phyloP scores from a whole-genome alignment of 92 coral and sea anemone genomes.

The Epizoanthus ramosus region DNA sequence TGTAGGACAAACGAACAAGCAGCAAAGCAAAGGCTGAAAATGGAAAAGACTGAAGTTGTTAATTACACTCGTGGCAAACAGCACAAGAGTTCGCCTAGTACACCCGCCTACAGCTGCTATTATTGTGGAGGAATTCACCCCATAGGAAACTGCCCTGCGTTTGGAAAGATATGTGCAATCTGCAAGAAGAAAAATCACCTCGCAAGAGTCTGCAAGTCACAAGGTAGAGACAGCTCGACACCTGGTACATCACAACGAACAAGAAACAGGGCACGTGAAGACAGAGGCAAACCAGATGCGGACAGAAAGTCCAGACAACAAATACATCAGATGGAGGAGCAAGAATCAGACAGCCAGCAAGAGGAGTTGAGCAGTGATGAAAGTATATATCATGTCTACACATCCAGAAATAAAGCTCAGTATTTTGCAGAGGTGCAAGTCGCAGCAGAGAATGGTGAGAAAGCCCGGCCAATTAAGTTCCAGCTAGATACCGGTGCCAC shows the following conservation, averaged over 20 bases:
- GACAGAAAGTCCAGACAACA: slow-evolving; percentile 7
- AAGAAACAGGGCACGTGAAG: slow-evolving; percentile 2
- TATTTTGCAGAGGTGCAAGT: slow-evolving; percentile 18
- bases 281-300: slow-evolving; percentile 14
- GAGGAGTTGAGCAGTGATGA: slow-evolving; percentile 51
- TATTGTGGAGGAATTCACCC: slow-evolving; percentile 51
- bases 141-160: slow-evolving; percentile 49
- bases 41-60: slow-evolving; percentile 44
- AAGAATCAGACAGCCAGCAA: background rate
- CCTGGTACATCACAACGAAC: background rate
- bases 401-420: slow-evolving; percentile 7
- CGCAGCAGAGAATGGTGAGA: background rate
- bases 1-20: slow-evolving; percentile 52
- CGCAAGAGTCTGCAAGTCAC: slow-evolving; percentile 45
- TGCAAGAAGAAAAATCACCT: slow-evolving; percentile 43
- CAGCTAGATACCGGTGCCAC: slow-evolving; percentile 57
- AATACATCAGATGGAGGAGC: slow-evolving; percentile 35
- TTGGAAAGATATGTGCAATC: slow-evolving; percentile 40
- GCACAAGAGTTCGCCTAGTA: background rate
- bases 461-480: background rate
- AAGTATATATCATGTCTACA: slow-evolving; percentile 22
- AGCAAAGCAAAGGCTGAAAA: slow-evolving; percentile 43
- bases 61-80: slow-evolving; percentile 20
- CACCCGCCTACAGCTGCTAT: slow-evolving; percentile 29
- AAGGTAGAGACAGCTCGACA: background rate